phyloP scores from a whole-genome alignment of 2,888 invertebrate genomes.

The Glyphotaelius pellucidus region DNA sequence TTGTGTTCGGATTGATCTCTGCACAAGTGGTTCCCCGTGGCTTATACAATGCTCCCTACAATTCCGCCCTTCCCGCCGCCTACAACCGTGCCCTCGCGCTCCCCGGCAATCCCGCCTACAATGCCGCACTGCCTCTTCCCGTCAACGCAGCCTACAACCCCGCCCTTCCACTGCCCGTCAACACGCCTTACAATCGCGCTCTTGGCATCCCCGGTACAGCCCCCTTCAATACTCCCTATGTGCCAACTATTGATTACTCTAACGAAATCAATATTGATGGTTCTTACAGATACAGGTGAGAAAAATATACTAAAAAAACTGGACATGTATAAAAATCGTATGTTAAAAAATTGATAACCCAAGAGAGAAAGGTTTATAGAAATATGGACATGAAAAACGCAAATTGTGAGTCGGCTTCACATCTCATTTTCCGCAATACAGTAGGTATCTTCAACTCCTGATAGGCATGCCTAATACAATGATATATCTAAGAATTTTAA shows the following conservation, averaged over 20 bases:
- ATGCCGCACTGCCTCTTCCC: background rate
- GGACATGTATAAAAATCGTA: background rate
- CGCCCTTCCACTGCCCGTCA: background rate
- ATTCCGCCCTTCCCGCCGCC: background rate
- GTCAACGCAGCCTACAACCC: constrained; percentile 20
- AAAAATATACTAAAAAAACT: background rate
- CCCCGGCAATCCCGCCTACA: background rate
- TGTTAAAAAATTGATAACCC: background rate
- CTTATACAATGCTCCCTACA: background rate
- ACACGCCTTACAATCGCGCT: constrained; percentile 20
- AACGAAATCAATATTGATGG: constrained; percentile 80
- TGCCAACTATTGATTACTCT: constrained; percentile 77
- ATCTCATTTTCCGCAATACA: no score
- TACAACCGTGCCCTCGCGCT: background rate
- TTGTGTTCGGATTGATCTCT: background rate
- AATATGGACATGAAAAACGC: background rate
- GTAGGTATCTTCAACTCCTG: no score
- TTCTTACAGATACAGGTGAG: constrained; percentile 78
- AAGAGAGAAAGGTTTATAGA: background rate
- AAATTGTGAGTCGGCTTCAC: no score
- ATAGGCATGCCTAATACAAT: no score
- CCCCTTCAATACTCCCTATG: constrained; percentile 69
- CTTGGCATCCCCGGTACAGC: constrained; percentile 10
- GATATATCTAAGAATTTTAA: no score
- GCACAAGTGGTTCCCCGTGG: background rate